These are phyloP conservation scores for Schizopygopsis malacanthus DNA, from an alignment of 2,797 vertebrate genomes.

Conservation along the genomic window DNA sequence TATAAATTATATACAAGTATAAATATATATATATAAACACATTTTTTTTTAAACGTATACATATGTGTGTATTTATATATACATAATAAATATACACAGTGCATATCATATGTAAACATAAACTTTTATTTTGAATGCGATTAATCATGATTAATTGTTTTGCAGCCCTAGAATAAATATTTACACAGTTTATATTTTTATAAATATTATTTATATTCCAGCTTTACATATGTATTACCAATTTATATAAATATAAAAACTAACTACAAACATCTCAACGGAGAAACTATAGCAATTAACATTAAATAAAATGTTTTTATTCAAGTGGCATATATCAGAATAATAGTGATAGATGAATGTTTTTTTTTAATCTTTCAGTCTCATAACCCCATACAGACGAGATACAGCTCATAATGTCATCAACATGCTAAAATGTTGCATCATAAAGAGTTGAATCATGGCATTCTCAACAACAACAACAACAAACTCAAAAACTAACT, in stretches of 20 bases:
- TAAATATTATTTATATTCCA: not conserved
- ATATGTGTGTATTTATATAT: no score
- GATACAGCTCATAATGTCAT: conserved; percentile 26
- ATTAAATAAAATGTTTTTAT: not conserved
- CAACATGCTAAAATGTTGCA: conserved; percentile 30
- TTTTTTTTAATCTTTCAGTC: conserved; percentile 11
- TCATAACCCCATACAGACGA: not conserved
- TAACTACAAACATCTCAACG: not conserved
- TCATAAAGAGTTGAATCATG: conserved; percentile 27
- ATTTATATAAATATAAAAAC: not conserved
- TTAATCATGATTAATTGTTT: no score
- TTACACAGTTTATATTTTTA: not conserved
- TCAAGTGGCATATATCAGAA: not conserved
- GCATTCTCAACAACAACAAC: conserved; percentile 15
- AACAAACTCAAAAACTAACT: conserved; percentile 30
- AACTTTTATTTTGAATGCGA: no score
- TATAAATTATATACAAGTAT: no score
- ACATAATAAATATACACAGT: not conserved
- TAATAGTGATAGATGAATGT: not conserved
- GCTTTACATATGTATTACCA: not conserved
- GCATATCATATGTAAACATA: not conserved
- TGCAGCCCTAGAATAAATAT: not conserved
- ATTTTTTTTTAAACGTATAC: no score
- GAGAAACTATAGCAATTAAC: not conserved
- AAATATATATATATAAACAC: no score